These are phyloP conservation scores for Salvelinus alpinus DNA, from an alignment of 2,113 vertebrate genomes.

Conservation along the genomic window DNA sequence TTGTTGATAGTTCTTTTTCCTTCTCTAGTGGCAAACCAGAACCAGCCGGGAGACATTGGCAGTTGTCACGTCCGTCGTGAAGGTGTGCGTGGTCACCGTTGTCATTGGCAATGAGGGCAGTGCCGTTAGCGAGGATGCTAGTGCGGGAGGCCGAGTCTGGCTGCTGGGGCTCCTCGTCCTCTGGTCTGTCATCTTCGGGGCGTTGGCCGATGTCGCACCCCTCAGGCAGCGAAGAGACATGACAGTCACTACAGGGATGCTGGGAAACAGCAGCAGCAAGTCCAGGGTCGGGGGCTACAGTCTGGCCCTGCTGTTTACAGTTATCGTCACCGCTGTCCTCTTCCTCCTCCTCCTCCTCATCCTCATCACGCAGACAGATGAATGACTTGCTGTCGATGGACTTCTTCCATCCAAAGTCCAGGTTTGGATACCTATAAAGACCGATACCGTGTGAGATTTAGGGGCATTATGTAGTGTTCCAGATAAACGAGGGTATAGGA, in stretches of 20 bases:
- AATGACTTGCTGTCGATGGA: conserved; percentile 97
- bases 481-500: too few relatives aligned
- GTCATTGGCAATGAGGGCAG: conserved; percentile 46
- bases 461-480: background rate
- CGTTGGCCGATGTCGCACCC: conserved; percentile 60
- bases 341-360: conserved; percentile 26
- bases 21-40: conserved; percentile 78
- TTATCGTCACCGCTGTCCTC: conserved; percentile 55
- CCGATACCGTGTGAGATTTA: background rate
- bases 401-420: conserved; percentile 99
- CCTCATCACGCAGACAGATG: conserved; percentile 80
- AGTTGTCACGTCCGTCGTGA: conserved; percentile 74
- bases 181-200: conserved; percentile 38
- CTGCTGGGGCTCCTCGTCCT: conserved; percentile 61
- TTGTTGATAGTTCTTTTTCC: conserved; percentile 73
- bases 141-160: conserved; percentile 73
- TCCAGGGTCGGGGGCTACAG: conserved; percentile 74
- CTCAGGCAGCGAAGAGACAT: conserved; percentile 67
- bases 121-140: conserved; percentile 85
- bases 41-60: conserved; percentile 80
- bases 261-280: conserved; percentile 60
- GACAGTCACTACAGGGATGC: conserved; percentile 71
- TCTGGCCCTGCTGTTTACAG: conserved; percentile 82
- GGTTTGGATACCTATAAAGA: conserved; percentile 89
- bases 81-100: conserved; percentile 66